Conservation (phyloP, 2,113 vertebrate species). For the Neolamprologus modestus region DNA sequence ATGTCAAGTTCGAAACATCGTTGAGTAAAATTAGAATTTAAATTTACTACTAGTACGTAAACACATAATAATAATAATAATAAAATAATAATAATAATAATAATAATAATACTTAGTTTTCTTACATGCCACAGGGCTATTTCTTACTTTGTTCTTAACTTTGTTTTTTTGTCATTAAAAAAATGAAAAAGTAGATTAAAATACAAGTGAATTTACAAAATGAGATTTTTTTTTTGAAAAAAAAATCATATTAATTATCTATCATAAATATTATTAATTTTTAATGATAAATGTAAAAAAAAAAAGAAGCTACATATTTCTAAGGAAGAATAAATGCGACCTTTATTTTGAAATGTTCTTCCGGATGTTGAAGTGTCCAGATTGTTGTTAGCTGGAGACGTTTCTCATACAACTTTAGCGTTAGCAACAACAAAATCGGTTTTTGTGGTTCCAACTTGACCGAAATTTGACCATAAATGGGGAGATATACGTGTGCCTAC, state of each 20-base stretch:
- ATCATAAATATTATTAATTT: not conserved
- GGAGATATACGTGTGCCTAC: constrained; percentile 52
- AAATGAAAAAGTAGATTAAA: not conserved
- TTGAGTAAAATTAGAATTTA: not conserved
- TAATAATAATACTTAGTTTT: not conserved
- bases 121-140: not conserved
- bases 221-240: not conserved
- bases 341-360: not conserved
- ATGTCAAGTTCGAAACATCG: not conserved
- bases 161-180: not conserved
- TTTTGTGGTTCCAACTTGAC: not conserved
- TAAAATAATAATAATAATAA: not conserved
- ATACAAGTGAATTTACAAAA: not conserved
- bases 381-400: not conserved
- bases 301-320: not conserved
- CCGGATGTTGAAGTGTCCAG: not conserved
- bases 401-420: not conserved
- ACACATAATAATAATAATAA: not conserved
- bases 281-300: not conserved
- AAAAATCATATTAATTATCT: fast-evolving
- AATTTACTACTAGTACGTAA: not conserved
- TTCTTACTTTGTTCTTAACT: not conserved
- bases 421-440: not conserved
- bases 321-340: not conserved
- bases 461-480: constrained; percentile 14